Evolutionary conservation across 2,888 invertebrate species (phyloP), one percentile per base, ranked within the genome.

Genomic region (Pollenia labialis): DNA sequence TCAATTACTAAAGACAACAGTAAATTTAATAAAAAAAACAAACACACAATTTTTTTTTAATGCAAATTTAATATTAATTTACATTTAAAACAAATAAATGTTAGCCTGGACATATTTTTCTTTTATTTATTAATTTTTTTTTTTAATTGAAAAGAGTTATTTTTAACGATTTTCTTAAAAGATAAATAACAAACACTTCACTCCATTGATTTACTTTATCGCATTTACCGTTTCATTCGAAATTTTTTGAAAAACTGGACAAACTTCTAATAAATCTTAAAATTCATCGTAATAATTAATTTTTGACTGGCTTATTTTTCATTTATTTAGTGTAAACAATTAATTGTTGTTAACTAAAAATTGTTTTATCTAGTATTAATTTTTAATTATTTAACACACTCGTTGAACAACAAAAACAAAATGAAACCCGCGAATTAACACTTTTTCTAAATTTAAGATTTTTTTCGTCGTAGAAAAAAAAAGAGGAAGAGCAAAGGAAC

Each of bases 351-450:
- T 64, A 66, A 14, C 42, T 64, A n/a, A 52, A 64, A 18, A 32
- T 32, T 6, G 46, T 52, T 18, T 23, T 16, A 62, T 48, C 68
- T 32, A 74, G 32, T 56, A 40, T 64, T 72, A 42, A 46, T 54
- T 71, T 74, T 40, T 12, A 44, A 54, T 54, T 74, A 11, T 86
- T 85, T 88, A 77, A 85, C 85, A 88, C 88, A 88, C 87, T 88
- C 74, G 85, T 80, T 82, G 80, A 77, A 58, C 81, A 84, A 79
- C 50, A 79, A 52, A 62, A 74, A 46, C 64, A 82, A 69, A 68
- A 68, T 42, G 54, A 58, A 52, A 66, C 72, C 66, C 74, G 75
- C 16, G 54, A 68, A 54, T 42, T 52, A 69, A 46, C 14, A 32
- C 16, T 69, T 46, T 75, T 42, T 74, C 48, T 8, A 69, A 77